These are phyloP conservation scores for Gymnoscopelus braueri DNA, from an alignment of 2,797 vertebrate genomes.

Conservation along the genomic window DNA sequence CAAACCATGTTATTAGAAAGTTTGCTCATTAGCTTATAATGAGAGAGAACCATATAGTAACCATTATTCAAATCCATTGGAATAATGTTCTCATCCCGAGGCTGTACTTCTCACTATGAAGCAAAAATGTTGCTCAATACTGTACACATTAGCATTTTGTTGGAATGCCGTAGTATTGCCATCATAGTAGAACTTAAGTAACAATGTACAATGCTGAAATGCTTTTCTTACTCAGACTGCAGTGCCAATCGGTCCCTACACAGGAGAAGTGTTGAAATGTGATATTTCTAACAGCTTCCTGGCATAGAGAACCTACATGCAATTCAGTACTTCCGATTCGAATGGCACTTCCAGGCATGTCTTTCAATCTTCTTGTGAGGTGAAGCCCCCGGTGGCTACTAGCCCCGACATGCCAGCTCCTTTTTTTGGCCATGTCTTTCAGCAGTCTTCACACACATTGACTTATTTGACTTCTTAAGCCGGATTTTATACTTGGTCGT, in stretches of 20 bases:
- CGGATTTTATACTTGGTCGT: no score
- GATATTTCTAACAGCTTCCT: slow-evolving; percentile 29
- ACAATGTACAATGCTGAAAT: slow-evolving; percentile 22
- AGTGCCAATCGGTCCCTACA: background rate
- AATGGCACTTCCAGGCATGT: slow-evolving; percentile 56
- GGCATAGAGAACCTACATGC: slow-evolving; percentile 43
- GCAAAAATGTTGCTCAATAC: slow-evolving; percentile 1
- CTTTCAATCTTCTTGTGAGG: slow-evolving; percentile 66
- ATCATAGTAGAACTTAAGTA: slow-evolving; percentile 1
- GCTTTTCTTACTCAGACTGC: slow-evolving; percentile 2
- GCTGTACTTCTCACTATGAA: slow-evolving; percentile 18
- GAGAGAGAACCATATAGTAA: background rate
- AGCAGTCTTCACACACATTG: slow-evolving; percentile 60
- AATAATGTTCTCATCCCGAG: background rate
- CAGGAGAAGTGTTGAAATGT: slow-evolving; percentile 26
- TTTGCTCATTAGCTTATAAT: slow-evolving; percentile 19
- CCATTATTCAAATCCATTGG: slow-evolving; percentile 6
- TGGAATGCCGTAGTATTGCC: background rate
- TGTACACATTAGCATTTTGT: background rate
- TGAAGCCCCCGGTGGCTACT: slow-evolving; percentile 64
- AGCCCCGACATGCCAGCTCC: slow-evolving; percentile 62
- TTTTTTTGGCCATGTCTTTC: slow-evolving; percentile 65
- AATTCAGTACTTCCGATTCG: slow-evolving; percentile 49
- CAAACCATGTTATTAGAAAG: slow-evolving; percentile 5
- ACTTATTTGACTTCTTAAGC: slow-evolving; percentile 32